Evolutionary conservation across 2,113 vertebrate genomes (phyloP).

Genomic region (Corythornis vintsioides): DNA sequence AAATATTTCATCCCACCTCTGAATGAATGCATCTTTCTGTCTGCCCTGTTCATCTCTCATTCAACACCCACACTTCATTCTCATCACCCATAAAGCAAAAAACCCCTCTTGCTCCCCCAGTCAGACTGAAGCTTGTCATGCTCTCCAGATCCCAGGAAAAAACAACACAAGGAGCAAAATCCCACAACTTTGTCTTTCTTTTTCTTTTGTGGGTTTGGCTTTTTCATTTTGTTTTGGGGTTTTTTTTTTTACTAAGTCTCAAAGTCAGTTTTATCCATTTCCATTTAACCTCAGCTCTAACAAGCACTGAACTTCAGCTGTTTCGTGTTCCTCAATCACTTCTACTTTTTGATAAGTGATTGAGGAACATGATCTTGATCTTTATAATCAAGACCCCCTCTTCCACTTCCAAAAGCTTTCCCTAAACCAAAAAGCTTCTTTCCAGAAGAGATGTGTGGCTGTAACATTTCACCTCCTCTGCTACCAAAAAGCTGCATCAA

Average conservation of each 20-base stretch:
- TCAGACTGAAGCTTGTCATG: constrained; percentile 76
- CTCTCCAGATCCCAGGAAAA: constrained; percentile 70
- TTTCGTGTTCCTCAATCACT: neutral
- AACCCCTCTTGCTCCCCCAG: constrained; percentile 78
- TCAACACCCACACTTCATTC: constrained; percentile 66
- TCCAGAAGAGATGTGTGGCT: neutral
- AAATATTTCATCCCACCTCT: neutral
- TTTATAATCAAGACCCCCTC: neutral
- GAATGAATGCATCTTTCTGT: neutral
- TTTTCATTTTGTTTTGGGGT: neutral
- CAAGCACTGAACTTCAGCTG: constrained; percentile 51
- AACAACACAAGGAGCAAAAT: constrained; percentile 78
- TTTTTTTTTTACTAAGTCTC: constrained; percentile 76
- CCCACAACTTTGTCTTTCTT: constrained; percentile 62
- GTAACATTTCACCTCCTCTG: neutral
- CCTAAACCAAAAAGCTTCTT: neutral
- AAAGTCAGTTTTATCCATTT: constrained; percentile 75
- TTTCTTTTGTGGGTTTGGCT: neutral
- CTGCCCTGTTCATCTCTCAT: neutral
- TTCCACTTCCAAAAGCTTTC: neutral
- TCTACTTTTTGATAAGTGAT: no score
- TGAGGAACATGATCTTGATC: neutral
- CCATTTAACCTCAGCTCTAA: constrained; percentile 79
- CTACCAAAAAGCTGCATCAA: no score
- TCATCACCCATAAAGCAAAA: constrained; percentile 79